Base-by-base conservation (phyloP, 1,140 invertebrate genomes). In the Drosophila nannoptera region DNA sequence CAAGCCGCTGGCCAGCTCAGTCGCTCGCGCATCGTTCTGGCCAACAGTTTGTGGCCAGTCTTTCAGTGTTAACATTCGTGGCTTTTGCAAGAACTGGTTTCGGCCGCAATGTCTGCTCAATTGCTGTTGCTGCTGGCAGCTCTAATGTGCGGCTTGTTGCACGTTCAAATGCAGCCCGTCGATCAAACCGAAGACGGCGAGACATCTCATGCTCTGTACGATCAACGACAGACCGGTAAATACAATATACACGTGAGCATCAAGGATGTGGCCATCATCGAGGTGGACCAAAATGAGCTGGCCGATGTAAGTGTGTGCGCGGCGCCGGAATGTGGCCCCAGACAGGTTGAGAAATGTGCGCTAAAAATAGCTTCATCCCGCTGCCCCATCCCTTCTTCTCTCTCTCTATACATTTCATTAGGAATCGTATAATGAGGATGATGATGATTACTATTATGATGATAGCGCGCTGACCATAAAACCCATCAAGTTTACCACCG, bases 231-330 rank as follows among this genome's bases (percentile, higher is more conserved):
- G 88, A 92, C 92, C 2, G 95, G 95, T 4, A 92, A 94, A 63
- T 91, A 94, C 69, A 96, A 96, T 89, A 93, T 96, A 43, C 94
- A 94, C 78, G 90, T 96, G 46, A 93, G 94, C 82, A 88, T 95
- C 52, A 95, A 95, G 89, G 93, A 95, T 89, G 90, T 96, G 54
- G 92, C 94, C 78, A 92, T 96, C 73, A 91, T 95, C 66, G 94
- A 94, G 33, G 78, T 95, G 36, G 72, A 93, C 14, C 90, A 92
- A 56, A 91, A 92, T 56, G 91, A 91, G 14, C 77, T 92, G 54
- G 90, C 90, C 14, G 90, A 91, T 87, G 91, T 92, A 69, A 90
- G 91, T 90, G 31, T 40, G 12, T 12, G 36, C 9, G 5, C 22
- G 22, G 22, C n/a, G n/a, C 12, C 14, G 16, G 52, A 72, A 83